These are phyloP conservation scores for Leucozona laternaria DNA, from an alignment of 2,888 invertebrate species.

Conservation along the genomic window DNA sequence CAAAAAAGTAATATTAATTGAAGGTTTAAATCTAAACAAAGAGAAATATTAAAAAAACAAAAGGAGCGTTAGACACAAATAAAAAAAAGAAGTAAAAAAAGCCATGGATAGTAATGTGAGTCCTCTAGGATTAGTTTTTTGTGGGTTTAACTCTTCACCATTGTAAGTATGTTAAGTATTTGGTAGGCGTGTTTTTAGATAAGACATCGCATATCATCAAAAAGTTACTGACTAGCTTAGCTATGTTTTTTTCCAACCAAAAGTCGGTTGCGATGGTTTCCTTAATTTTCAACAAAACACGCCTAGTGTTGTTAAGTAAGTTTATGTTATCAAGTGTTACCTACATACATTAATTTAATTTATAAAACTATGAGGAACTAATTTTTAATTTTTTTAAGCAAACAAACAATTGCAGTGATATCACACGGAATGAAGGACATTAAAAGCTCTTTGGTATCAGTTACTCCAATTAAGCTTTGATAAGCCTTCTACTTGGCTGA, in stretches of 20 bases:
- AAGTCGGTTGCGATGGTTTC: background rate
- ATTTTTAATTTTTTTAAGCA: too few relatives aligned
- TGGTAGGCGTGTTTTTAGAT: background rate
- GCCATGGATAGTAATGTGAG: conserved; percentile 37
- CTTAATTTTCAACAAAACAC: background rate
- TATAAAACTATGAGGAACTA: too few relatives aligned
- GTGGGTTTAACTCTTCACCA: background rate
- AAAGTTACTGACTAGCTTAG: background rate
- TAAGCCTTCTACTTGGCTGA: too few relatives aligned
- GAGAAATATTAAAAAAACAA: conserved; percentile 9
- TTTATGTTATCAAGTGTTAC: too few relatives aligned
- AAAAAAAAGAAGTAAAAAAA: conserved; percentile 29
- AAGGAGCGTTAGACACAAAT: conserved; percentile 47
- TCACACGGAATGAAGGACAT: too few relatives aligned
- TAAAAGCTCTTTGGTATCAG: too few relatives aligned
- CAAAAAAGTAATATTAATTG: conserved; percentile 77
- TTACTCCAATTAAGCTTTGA: too few relatives aligned
- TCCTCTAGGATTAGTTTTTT: conserved; percentile 13
- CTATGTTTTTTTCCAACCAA: background rate
- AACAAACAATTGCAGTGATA: too few relatives aligned
- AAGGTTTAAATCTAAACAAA: conserved; percentile 35
- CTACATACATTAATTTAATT: too few relatives aligned
- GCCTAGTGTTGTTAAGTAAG: background rate
- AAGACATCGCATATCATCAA: background rate
- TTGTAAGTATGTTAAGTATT: background rate